Evolutionary conservation across 2,888 invertebrate species (phyloP).

Genomic region (Sceliomorpha sp.): DNA sequence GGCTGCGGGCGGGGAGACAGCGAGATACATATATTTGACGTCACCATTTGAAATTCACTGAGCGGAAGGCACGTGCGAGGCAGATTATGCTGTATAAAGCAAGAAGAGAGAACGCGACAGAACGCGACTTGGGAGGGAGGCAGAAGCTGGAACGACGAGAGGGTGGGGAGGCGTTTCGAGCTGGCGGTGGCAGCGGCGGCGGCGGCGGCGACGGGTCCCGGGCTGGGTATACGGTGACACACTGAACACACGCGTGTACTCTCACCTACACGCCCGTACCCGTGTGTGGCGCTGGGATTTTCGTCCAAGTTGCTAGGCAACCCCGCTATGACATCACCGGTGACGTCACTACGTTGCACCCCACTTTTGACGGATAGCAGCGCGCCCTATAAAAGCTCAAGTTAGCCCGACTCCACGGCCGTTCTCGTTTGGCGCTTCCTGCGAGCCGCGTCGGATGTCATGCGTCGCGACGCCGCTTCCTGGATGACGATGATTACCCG

Average conservation of each 20-base stretch:
- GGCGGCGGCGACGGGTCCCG: conserved; percentile 26
- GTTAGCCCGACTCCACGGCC: too few species aligned
- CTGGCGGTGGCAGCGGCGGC: conserved; percentile 7
- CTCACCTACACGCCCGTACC: conserved; percentile 28
- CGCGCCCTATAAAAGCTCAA: conserved; percentile 34
- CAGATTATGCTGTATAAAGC: conserved; percentile 34
- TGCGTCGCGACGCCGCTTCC: too few species aligned
- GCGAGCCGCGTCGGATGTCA: too few species aligned
- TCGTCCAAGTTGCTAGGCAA: conserved; percentile 44
- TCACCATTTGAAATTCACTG: conserved; percentile 32
- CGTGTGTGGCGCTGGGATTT: conserved; percentile 40
- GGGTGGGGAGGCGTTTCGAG: conserved; percentile 19
- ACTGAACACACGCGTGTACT: conserved; percentile 28
- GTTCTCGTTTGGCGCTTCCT: too few species aligned
- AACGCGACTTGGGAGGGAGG: conserved; percentile 35
- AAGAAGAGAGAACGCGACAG: conserved; percentile 23
- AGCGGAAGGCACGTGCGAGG: conserved; percentile 41
- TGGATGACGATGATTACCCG: too few species aligned
- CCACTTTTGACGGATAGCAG: conserved; percentile 34
- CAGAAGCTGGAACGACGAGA: conserved; percentile 26
- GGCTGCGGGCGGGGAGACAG: background rate
- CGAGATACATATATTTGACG: conserved; percentile 33
- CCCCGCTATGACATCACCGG: conserved; percentile 42
- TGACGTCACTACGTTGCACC: conserved; percentile 31
- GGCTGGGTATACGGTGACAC: conserved; percentile 31